Percentiles rank a stretch among this genome's conserved stretches.
phyloP scores from a whole-genome alignment of 2,888 invertebrate species.

The Trypoxylon attenuatum region DNA sequence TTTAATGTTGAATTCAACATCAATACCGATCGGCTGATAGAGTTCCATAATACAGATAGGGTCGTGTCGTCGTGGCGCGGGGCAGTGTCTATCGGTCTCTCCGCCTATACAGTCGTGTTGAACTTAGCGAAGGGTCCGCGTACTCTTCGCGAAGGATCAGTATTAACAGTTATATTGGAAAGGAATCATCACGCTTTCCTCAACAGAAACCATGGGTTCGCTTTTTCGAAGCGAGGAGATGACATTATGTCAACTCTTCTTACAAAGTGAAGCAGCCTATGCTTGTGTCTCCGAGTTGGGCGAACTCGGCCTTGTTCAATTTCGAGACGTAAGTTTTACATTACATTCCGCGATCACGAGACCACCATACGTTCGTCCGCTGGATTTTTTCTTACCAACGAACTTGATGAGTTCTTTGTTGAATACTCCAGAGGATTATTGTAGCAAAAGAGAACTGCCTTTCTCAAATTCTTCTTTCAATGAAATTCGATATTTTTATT shows the following conservation, averaged over 20 bases:
- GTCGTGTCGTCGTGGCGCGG: neutral
- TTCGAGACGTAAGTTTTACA: conserved; percentile 87
- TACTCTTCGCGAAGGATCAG: neutral
- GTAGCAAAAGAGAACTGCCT: too few relatives aligned
- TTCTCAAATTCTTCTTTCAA: too few relatives aligned
- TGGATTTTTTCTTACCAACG: neutral
- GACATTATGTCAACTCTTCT: conserved; percentile 98
- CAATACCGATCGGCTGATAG: too few relatives aligned
- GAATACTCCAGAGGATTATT: too few relatives aligned
- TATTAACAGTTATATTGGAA: neutral
- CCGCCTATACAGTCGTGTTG: neutral
- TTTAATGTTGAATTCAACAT: too few relatives aligned
- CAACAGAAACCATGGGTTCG: conserved; percentile 82
- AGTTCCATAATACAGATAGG: too few relatives aligned
- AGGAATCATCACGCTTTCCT: neutral
- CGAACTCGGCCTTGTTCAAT: conserved; percentile 97
- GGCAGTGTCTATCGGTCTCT: neutral
- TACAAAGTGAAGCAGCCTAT: conserved; percentile 99
- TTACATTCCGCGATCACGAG: neutral
- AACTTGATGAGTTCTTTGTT: too few relatives aligned
- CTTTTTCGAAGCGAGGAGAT: conserved; percentile 98
- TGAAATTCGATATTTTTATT: too few relatives aligned
- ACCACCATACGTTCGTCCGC: neutral
- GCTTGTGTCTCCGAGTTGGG: conserved; percentile 98
- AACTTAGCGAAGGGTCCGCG: neutral